These are phyloP conservation scores for Varanus komodoensis DNA, from an alignment of 2,113 vertebrate genomes.

Conservation along the genomic window DNA sequence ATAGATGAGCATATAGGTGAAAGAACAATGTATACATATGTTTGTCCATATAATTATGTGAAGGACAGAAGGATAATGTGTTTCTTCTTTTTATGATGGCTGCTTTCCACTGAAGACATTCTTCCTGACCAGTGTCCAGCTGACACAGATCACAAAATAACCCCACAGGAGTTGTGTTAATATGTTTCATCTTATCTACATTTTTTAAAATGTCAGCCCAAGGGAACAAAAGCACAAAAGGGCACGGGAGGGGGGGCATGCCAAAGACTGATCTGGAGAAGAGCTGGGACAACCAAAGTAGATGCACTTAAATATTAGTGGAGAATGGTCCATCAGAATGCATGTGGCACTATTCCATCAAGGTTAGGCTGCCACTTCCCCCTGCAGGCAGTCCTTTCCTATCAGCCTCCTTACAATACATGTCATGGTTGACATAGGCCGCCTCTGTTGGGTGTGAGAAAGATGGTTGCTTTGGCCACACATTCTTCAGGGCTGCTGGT, in stretches of 20 bases:
- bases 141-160: neutral
- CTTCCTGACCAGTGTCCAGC: neutral
- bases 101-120: neutral
- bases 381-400: neutral
- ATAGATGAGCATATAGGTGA: neutral
- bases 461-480: no score
- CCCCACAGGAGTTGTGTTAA: neutral
- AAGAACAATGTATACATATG: neutral
- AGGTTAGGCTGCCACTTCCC: neutral
- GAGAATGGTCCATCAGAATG: neutral
- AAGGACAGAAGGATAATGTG: neutral
- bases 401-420: no score
- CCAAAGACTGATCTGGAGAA: neutral
- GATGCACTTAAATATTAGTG: neutral
- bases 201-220: neutral
- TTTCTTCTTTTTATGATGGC: neutral
- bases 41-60: neutral
- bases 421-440: no score
- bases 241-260: neutral
- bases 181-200: neutral
- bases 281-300: neutral
- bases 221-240: neutral
- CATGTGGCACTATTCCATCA: neutral
- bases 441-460: no score
- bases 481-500: no score